Base-by-base conservation (phyloP, 1,140 invertebrate genomes). In the Venustaconcha ellipsiformis region DNA sequence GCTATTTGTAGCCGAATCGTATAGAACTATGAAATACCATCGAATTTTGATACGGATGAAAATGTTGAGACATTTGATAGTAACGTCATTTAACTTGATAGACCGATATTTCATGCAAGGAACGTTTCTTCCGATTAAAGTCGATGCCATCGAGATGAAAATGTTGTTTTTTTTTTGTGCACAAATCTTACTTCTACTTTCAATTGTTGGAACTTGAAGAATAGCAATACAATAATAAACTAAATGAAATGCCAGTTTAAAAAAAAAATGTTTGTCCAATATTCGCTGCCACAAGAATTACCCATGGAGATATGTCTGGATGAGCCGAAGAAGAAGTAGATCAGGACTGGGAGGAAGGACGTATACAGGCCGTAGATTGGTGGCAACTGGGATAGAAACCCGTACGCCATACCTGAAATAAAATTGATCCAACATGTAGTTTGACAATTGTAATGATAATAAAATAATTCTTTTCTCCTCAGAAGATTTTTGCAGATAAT, bases 241-340 rank as follows among this genome's bases (percentile, higher is more conserved):
- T 26, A 18, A 71, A 3, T 59, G 12, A 62, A 71, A 62, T 13
- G 26, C 14, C 23, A 48, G 13, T 30, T 5, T n/a, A n/a, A n/a
- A n/a, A 37, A 8, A 37, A 37, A 37, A 37, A 37, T 48, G 11
- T 48, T 48, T 48, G 6, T 6, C 37, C 37, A 48, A 11, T 48
- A 48, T 48, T 8, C 37, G 11, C 37, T 48, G 6, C 37, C 37
- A 48, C 37, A 48, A 48, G 18, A 74, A 76, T 86, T 83, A 90
- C 89, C 89, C 20, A 89, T 79, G 12, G 89, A 90, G 13, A 89
- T 81, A 73, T 91, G 90, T 71, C 83, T 87, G 14, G 90, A 91
- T 1, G 89, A 88, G 18, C 91, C 91, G 58, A 91, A 88, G 73
- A 91, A 86, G 70, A 90, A 90, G 76, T 91, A 91, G 12, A 91